These are phyloP conservation scores for Apeltes quadracus DNA, from an alignment of 2,113 vertebrate genomes.

Conservation along the genomic window DNA sequence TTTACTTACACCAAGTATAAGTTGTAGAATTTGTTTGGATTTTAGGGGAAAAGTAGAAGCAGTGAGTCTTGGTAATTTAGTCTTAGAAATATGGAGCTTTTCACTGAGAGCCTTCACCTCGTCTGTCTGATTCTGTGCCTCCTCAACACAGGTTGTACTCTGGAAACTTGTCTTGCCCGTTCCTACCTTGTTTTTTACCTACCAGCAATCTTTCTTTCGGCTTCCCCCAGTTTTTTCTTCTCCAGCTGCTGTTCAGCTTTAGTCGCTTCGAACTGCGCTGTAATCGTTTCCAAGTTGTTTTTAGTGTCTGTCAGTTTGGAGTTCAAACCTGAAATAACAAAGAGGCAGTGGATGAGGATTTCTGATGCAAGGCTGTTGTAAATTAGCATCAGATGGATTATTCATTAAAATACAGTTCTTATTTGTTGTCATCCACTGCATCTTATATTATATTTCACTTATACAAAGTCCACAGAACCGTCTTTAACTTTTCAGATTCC, in stretches of 20 bases:
- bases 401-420: slow-evolving; percentile 8
- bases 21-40: no score
- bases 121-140: neutral
- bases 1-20: no score
- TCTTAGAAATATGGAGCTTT: slow-evolving; percentile 19
- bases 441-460: neutral
- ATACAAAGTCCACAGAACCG: no score
- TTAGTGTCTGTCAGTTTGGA: slow-evolving; percentile 38
- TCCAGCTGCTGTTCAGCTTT: slow-evolving; percentile 14
- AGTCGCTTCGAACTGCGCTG: neutral
- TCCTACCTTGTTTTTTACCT: neutral
- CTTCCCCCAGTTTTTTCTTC: slow-evolving; percentile 14
- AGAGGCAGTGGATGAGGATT: slow-evolving; percentile 4
- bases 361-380: slow-evolving; percentile 11
- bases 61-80: slow-evolving; percentile 2
- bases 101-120: slow-evolving; percentile 11
- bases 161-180: no score
- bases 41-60: no score
- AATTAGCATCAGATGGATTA: neutral
- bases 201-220: slow-evolving; percentile 25
- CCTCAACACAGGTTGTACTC: neutral
- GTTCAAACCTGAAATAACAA: neutral
- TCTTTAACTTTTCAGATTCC: no score
- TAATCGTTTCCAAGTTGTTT: slow-evolving; percentile 54
- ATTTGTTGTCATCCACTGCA: neutral